A percentile compares a stretch with the other conserved stretches of the same genome.
Evolutionary conservation across 2,797 vertebrate species (phyloP).

Genomic region (Micrastur ruficollis): DNA sequence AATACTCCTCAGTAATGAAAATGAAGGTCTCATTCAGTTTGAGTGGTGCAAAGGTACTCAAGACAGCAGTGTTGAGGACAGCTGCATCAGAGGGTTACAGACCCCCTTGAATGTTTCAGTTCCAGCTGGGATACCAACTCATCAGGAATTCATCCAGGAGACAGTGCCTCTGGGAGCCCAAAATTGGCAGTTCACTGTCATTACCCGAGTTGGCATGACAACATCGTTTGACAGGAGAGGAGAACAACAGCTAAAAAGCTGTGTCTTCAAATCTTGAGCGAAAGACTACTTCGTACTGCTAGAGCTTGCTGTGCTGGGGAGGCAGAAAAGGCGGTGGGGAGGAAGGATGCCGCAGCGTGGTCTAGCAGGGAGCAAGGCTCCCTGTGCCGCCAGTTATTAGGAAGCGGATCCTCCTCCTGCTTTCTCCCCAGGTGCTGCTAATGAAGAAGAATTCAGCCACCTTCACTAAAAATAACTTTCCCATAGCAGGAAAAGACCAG

Average conservation of each 20-base stretch:
- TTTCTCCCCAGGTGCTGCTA: neutral
- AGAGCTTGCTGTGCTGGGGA: neutral
- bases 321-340: neutral
- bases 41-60: neutral
- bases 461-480: neutral
- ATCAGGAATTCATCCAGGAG: neutral
- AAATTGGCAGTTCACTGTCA: neutral
- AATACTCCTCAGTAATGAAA: neutral
- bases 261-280: neutral
- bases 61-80: neutral
- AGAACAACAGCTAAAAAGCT: neutral
- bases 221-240: neutral
- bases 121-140: neutral
- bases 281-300: too few relatives aligned
- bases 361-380: neutral
- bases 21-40: neutral
- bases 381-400: too few relatives aligned
- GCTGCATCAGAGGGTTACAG: neutral
- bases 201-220: neutral
- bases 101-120: neutral
- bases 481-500: neutral
- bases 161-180: neutral
- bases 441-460: neutral
- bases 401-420: neutral
- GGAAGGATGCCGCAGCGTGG: neutral